Base-by-base conservation (phyloP, 2,113 vertebrate species). In the Perca schrenkii region DNA sequence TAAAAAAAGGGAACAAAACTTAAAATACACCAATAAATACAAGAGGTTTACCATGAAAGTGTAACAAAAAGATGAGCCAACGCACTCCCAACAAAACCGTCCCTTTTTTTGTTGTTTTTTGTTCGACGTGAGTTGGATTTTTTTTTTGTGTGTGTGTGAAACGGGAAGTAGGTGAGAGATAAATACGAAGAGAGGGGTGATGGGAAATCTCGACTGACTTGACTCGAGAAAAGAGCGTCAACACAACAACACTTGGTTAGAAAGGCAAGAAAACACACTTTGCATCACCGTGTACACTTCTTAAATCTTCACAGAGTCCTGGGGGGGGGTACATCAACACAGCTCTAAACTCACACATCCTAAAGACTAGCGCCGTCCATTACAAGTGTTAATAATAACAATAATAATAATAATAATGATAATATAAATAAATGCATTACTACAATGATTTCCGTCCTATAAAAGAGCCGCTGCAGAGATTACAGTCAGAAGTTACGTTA, bases 381-480 rank as follows among this genome's bases (percentile, higher is more conserved):
- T 93, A 94, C 88, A 92, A 76, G 89, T 91, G 93, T 94, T 94
- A 93, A 94, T 89, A 86, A 88, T 76, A 58, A 88, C 77, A 58
- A 86, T 76, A 80, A 88, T 80, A 58, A 86, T 76, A 80, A 83
- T 71, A 79, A n/a, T n/a, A n/a, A n/a, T n/a, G n/a, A n/a, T n/a
- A n/a, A 84, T 92, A 94, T 95, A 95, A 95, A 95, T 94, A 95
- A 93, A 95, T 89, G 91, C 90, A 90, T 88, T 83, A 91, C 90
- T 92, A 94, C 92, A 88, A 91, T 60, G 88, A 91, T 87, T 85
- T 88, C 77, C 77, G 89, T 84, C 82, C 79, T 83, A 92, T 73
- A 91, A 93, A 92, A 92, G 90, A 92, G 86, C 79, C 87, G 58
- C 87, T 91, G 89, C 77, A 89, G 87, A 91, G 83, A 86, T 91